A percentile compares a stretch with the other conserved stretches of the same genome.
phyloP scores from a whole-genome alignment of 1,140 invertebrate genomes.

The Papilio xuthus region DNA sequence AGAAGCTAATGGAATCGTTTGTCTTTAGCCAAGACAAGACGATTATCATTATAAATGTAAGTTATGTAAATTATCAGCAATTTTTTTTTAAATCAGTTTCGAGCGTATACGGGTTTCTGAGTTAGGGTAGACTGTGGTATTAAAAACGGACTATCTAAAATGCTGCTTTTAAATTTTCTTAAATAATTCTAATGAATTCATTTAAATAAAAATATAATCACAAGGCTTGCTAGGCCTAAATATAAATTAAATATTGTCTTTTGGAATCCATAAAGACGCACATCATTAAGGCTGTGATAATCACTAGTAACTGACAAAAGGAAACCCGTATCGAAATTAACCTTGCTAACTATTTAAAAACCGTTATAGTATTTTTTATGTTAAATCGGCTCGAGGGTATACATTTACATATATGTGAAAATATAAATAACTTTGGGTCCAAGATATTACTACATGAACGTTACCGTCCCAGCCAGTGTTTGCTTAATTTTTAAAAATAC shows the following conservation, averaged over 20 bases:
- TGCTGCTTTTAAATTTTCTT: background rate
- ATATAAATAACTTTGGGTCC: conserved; percentile 64
- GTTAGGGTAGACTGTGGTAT: background rate
- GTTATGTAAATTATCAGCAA: conserved; percentile 4
- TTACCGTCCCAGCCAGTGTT: conserved; percentile 73
- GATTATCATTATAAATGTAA: conserved; percentile 13
- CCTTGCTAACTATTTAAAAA: conserved; percentile 61
- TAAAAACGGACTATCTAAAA: background rate
- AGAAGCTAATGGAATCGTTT: conserved; percentile 1
- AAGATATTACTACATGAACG: conserved; percentile 57
- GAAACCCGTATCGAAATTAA: conserved; percentile 60
- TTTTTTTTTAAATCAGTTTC: conserved; percentile 37
- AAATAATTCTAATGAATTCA: background rate
- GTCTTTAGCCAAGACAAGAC: background rate
- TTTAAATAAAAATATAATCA: conserved; percentile 19
- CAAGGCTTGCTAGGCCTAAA: conserved; percentile 43
- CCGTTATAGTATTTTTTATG: conserved; percentile 75
- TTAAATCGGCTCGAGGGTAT: conserved; percentile 63
- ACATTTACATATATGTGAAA: conserved; percentile 59
- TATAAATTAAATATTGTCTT: conserved; percentile 49
- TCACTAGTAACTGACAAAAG: conserved; percentile 49
- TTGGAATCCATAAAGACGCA: conserved; percentile 59
- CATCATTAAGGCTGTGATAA: conserved; percentile 79
- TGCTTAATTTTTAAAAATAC: conserved; percentile 45
- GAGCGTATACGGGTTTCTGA: conserved; percentile 34